Conservation (phyloP, 37 sponge, comb jelly and placozoan species). For the Mnemiopsis leidyi region DNA sequence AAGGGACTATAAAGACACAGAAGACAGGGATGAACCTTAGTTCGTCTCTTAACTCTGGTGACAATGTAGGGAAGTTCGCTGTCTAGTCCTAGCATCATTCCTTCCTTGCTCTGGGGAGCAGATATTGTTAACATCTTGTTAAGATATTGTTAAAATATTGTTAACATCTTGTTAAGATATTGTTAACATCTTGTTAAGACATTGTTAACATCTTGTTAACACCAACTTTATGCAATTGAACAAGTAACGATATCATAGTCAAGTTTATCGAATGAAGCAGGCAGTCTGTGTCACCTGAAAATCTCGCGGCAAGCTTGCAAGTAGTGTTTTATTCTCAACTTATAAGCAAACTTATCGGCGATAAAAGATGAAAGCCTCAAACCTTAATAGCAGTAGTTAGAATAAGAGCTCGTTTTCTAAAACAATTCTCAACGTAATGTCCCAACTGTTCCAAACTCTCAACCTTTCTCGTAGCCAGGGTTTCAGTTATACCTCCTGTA, state of each 20-base stretch:
- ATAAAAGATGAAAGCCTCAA: too few species aligned
- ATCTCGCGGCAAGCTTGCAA: too few species aligned
- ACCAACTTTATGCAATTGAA: too few species aligned
- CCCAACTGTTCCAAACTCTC: neutral
- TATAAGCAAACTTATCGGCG: too few species aligned
- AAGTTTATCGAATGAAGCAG: too few species aligned
- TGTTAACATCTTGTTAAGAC: neutral
- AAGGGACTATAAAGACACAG: conserved; percentile 32
- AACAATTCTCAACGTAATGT: neutral
- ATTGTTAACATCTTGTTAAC: neutral
- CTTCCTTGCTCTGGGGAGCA: neutral
- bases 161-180: neutral
- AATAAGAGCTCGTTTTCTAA: neutral
- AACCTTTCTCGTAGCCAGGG: neutral
- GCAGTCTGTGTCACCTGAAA: too few species aligned
- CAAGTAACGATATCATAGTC: too few species aligned
- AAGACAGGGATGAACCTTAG: neutral
- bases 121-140: neutral
- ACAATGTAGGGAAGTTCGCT: conserved; percentile 28
- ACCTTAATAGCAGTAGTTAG: conserved; percentile 24
- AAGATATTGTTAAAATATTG: neutral
- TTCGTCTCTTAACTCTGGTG: neutral
- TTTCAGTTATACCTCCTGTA: conserved; percentile 31
- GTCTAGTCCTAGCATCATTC: conserved; percentile 43
- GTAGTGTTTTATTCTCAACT: too few species aligned